Percentiles rank a stretch among this genome's conserved stretches.
Conservation (phyloP, 2,888 invertebrate species). For the Carterocephalus palaemon region DNA sequence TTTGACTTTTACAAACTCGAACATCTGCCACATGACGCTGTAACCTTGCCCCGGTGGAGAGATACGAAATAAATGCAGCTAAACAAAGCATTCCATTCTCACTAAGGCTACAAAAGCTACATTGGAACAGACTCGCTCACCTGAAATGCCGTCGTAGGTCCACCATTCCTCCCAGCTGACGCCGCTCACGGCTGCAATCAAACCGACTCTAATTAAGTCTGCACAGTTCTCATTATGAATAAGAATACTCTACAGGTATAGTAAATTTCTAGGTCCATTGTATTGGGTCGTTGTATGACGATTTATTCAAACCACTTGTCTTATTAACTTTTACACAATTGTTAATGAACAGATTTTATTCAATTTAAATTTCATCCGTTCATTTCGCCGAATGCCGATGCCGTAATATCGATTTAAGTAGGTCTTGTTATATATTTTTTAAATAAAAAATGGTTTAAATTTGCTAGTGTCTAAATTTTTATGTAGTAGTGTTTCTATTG, state of each 20-base stretch:
- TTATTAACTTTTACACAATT: conserved; percentile 15
- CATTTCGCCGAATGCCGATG: no score
- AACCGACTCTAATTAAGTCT: conserved; percentile 70
- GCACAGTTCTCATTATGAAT: conserved; percentile 56
- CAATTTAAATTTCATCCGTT: no score
- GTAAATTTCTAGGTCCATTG: conserved; percentile 26
- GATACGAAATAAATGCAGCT: not conserved
- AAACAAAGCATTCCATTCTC: not conserved
- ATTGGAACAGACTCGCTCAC: conserved; percentile 73
- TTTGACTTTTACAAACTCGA: not conserved
- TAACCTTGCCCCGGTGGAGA: not conserved
- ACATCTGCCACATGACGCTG: not conserved
- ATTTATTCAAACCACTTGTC: not conserved
- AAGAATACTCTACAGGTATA: conserved; percentile 35
- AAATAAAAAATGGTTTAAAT: no score
- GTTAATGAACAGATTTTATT: no score
- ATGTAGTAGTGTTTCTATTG: no score
- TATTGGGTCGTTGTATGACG: conserved; percentile 9
- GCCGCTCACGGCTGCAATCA: conserved; percentile 84
- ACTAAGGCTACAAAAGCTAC: conserved; percentile 18
- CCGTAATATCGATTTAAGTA: no score
- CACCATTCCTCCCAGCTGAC: conserved; percentile 98
- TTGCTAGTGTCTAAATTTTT: no score
- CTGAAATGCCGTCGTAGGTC: conserved; percentile 97
- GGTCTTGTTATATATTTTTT: no score